These are phyloP conservation scores for Crotalus horridus DNA, from an alignment of 2,113 vertebrate species.

Conservation along the genomic window DNA sequence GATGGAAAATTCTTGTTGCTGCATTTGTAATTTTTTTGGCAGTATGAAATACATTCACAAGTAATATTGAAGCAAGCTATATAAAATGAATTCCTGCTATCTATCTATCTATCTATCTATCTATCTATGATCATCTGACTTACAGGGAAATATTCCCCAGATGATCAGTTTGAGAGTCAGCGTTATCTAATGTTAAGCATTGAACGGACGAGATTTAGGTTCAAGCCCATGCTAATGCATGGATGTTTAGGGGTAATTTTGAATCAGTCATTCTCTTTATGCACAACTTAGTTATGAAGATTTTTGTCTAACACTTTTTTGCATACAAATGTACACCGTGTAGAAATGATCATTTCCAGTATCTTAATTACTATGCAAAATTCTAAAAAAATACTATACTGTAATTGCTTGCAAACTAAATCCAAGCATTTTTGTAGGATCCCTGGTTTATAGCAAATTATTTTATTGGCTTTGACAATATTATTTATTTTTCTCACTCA, in stretches of 20 bases:
- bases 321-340: background rate
- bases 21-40: background rate
- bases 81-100: background rate
- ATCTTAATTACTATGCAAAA: background rate
- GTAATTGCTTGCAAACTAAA: background rate
- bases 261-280: background rate
- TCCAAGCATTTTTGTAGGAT: background rate
- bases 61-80: background rate
- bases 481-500: constrained; percentile 3
- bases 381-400: background rate
- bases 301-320: background rate
- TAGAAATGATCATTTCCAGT: background rate
- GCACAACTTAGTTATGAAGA: background rate
- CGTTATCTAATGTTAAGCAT: background rate
- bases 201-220: background rate
- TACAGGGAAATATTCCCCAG: too few species aligned
- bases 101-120: background rate
- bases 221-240: background rate
- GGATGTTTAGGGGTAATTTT: background rate
- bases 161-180: background rate
- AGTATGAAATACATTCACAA: background rate
- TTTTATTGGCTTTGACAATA: background rate
- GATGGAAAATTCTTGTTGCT: background rate
- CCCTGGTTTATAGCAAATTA: background rate
- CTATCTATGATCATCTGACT: too few species aligned